Evolutionary conservation across 2,888 invertebrate genomes (phyloP), one percentile per base, ranked within the genome.

Genomic region (Lithophane leautieri): DNA sequence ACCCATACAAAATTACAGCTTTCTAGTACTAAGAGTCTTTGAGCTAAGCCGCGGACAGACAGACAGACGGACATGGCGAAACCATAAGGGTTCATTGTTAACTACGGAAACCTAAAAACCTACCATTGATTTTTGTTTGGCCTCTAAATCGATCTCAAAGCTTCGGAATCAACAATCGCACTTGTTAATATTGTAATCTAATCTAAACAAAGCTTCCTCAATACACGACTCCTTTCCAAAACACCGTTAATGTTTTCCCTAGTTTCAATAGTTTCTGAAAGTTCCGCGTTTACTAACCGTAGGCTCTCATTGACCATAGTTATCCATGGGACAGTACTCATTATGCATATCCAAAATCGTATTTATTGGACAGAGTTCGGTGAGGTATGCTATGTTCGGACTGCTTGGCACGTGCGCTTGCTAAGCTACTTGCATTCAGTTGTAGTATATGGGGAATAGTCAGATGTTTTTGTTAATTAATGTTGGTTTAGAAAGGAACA

Each of bases 271-370:
- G 56, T 69, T 58, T 82, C 82, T 84, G 70, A 79, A 73, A 83
- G 75, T 86, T 88, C 87, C 89, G 85, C 79, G 78, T 85, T 85
- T 77, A 76, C 83, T 73, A 71, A 78, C 67, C 69, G 62, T 69
- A 56, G 81, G 85, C 71, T 78, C 87, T 83, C 87, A 85, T 88
- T 88, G 89, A 87, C 87, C 87, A 88, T 88, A 87, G 85, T 81
- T 87, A 82, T 83, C 73, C 62, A 25, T 60, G 50, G 70, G 81
- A 76, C 79, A 78, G 77, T 67, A 81, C 87, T 88, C 81, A 88
- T 88, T 88, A 88, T 88, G 87, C 87, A 84, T 88, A 81, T 85
- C 87, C 87, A 83, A 88, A 88, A 88, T 88, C 65, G 87, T 88
- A 88, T 87, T 88, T 87, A 87, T 85, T 88, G 85, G 76, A 70